Conservation (phyloP, 2,888 invertebrate genomes). For the Ichneumoninae sp. region DNA sequence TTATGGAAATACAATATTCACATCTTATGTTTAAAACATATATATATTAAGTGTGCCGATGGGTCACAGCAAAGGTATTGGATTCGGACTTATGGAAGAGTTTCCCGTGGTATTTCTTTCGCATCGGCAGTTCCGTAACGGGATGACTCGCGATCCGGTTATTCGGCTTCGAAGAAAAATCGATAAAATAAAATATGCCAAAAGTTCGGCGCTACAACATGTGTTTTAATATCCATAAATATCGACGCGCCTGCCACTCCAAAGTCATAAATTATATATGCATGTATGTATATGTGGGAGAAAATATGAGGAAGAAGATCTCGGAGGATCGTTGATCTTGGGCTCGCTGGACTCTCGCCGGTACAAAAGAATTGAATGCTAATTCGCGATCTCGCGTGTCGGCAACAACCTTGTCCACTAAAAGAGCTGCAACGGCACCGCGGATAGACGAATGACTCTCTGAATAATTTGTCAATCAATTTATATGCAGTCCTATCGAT, state of each 20-base stretch:
- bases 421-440: conserved; percentile 5
- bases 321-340: conserved; percentile 43
- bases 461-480: conserved; percentile 50
- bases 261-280: background rate
- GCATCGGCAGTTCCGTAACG: background rate
- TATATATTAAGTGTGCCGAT: background rate
- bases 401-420: conserved; percentile 50
- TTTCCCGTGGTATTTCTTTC: background rate
- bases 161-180: conserved; percentile 26
- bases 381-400: conserved; percentile 31
- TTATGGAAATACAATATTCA: background rate
- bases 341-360: background rate
- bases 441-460: conserved; percentile 42
- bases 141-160: background rate
- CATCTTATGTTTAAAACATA: background rate
- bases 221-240: conserved; percentile 34
- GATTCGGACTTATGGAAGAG: background rate
- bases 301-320: conserved; percentile 26
- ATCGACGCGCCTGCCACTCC: background rate
- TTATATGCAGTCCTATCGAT: conserved; percentile 56
- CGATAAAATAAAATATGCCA: background rate
- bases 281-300: conserved; percentile 9
- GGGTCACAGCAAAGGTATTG: background rate
- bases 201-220: background rate
- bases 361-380: conserved; percentile 37